Conservation (phyloP, 2,888 invertebrate species). For the Dasypogon diadema region DNA sequence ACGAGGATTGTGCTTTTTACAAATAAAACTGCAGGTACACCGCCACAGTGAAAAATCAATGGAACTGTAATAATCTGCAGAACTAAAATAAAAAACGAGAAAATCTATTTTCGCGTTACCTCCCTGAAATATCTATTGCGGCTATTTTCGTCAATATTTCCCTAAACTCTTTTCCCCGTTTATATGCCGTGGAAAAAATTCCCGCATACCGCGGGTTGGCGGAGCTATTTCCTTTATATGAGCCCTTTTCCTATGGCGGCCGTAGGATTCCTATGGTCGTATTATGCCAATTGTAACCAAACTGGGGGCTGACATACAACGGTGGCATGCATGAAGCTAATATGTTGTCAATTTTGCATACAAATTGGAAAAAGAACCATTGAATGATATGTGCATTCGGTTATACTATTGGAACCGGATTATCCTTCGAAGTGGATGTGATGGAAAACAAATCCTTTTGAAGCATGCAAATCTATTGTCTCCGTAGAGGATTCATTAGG, state of each 20-base stretch:
- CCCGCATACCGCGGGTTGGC: too few species aligned
- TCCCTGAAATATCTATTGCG: constrained; percentile 29
- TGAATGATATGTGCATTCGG: constrained; percentile 32
- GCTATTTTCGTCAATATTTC: constrained; percentile 46
- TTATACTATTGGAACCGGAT: not conserved
- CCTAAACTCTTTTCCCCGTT: not conserved
- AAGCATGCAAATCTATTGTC: not conserved
- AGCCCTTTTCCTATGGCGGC: not conserved
- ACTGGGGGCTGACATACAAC: constrained; percentile 39
- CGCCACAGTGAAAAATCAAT: constrained; percentile 15
- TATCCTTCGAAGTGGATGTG: not conserved
- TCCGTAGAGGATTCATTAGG: not conserved
- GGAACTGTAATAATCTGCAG: not conserved
- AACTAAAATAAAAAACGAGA: constrained; percentile 5
- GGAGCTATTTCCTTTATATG: not conserved
- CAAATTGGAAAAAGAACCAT: constrained; percentile 35
- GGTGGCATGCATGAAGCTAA: constrained; percentile 40
- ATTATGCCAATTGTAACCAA: constrained; percentile 40
- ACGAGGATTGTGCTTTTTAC: not conserved
- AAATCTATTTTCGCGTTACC: constrained; percentile 23
- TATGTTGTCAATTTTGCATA: constrained; percentile 49
- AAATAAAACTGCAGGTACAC: not conserved
- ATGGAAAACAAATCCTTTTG: not conserved
- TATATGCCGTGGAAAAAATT: too few species aligned
- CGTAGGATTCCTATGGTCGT: constrained; percentile 10